Evolutionary conservation across 2,113 vertebrate species (phyloP), one percentile per base, ranked within the genome.

Genomic region (Propithecus coquereli): DNA sequence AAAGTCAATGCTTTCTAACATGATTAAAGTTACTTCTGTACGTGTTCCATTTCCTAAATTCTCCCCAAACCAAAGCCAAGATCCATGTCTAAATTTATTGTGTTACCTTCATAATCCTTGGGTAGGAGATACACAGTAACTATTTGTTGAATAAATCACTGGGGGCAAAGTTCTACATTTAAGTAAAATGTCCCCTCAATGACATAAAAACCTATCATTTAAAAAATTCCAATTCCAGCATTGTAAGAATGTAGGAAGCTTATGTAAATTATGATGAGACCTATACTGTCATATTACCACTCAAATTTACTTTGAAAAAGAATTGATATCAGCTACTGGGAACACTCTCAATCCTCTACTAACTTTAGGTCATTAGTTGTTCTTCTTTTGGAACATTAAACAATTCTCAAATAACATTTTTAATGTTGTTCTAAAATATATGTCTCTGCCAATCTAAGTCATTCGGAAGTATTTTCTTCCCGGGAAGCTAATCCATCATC

Each of bases 341-440:
- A 94, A 85, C 37, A 86, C 13, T 65, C 17, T 91, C 59, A 96
- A 73, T 45, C 14, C 47, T 96, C 54, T 80, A 79, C 92, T 94
- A 94, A 96, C 86, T 96, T 96, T 96, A 94, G 18, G 66, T 89
- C 77, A 93, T 94, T 94, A 92, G 90, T 34, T 96, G 23, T 71
- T 95, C 63, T 71, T 93, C 92, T 88, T 94, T 92, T 91, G 73
- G 73, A 96, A 91, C 45, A 70, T 86, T 80, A 96, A 92, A 90
- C 81, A 73, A 71, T 82, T 82, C 61, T 96, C 95, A 93, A 94
- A 76, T 90, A 96, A 83, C 45, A 45, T 81, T 91, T 94, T 70
- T 57, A 47, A 92, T 92, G 54, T 82, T 93, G 10, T 66, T 80
- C 82, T 97, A 87, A 97, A 96, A 80, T 82, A 83, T 43, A 79